Evolutionary conservation across 30 jellyfish, hydroid and myxozoan species (phyloP).

Genomic region (Nemopilema nomurai): DNA sequence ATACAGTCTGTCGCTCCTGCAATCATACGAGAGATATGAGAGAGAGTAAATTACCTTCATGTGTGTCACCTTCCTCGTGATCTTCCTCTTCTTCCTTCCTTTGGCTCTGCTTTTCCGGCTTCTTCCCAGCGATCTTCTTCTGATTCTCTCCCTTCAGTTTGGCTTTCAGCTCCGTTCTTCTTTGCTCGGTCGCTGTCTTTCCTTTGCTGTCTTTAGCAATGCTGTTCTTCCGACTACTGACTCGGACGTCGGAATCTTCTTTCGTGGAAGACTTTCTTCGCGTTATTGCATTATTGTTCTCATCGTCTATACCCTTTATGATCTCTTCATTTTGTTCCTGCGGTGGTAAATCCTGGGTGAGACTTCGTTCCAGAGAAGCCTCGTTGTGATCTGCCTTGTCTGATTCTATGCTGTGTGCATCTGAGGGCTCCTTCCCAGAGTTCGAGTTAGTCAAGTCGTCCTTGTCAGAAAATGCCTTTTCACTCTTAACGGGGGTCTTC

Average conservation of each 20-base stretch:
- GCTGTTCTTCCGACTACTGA: neutral
- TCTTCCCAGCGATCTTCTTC: neutral
- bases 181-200: neutral
- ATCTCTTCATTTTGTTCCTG: constrained; percentile 1
- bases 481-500: constrained; percentile 37
- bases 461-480: neutral
- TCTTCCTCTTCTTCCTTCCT: neutral
- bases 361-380: constrained; percentile 10
- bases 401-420: neutral
- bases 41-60: neutral
- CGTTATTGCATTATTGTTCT: neutral
- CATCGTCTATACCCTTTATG: neutral
- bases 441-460: constrained; percentile 1
- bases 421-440: neutral
- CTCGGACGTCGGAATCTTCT: constrained; percentile 6
- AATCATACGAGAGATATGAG: neutral
- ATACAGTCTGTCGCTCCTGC: too few relatives aligned
- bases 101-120: neutral
- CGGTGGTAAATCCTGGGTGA: constrained; percentile 31
- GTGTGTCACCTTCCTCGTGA: neutral
- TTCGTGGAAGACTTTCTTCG: constrained; percentile 15
- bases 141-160: neutral
- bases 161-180: neutral
- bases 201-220: neutral
- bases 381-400: neutral